Base-by-base conservation (phyloP, 1,140 invertebrate genomes). In the Eumeta japonica region DNA sequence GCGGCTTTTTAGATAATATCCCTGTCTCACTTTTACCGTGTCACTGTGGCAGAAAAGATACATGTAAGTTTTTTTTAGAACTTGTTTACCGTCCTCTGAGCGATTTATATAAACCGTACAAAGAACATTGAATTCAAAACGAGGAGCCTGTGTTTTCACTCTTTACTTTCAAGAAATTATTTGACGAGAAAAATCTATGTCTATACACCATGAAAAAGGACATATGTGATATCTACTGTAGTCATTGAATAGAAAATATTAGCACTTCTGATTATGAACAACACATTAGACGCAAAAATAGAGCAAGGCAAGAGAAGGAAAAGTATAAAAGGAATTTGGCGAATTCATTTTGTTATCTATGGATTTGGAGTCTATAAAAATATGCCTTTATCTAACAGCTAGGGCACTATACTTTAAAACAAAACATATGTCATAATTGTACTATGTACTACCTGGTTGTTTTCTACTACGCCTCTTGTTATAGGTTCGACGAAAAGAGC, bases 371-470 rank as follows among this genome's bases (percentile, higher is more conserved):
- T 49, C 56, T 12, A 57, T 71, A 10, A 55, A 65, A 39, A 27
- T 67, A 17, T 44, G 35, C 16, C 66, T 67, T 18, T 40, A 41
- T 28, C 16, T 67, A 20, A 61, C 70, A 3, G 59, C 49, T 57
- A n/a, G n/a, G n/a, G n/a, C n/a, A 16, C 16, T 71, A 28, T 75
- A 75, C 46, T 76, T 62, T 47, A 76, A 72, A 47, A 67, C 53
- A 4, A 76, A 75, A 48, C 43, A 42, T 47, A 12, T 17, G 45
- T 10, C 72, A 76, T 50, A 77, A 77, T 51, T 76, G 61, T 43
- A 75, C 63, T 2, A 39, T 75, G 16, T 76, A 52, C 41, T 55
- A 75, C n/a, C n/a, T n/a, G n/a, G n/a, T n/a, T n/a, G n/a, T n/a
- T n/a, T n/a, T n/a, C n/a, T 32, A 52, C 9, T 46, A 55, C 13